Evolutionary conservation across 2,797 vertebrate species (phyloP).

Genomic region (Gymnothorax reevesii): DNA sequence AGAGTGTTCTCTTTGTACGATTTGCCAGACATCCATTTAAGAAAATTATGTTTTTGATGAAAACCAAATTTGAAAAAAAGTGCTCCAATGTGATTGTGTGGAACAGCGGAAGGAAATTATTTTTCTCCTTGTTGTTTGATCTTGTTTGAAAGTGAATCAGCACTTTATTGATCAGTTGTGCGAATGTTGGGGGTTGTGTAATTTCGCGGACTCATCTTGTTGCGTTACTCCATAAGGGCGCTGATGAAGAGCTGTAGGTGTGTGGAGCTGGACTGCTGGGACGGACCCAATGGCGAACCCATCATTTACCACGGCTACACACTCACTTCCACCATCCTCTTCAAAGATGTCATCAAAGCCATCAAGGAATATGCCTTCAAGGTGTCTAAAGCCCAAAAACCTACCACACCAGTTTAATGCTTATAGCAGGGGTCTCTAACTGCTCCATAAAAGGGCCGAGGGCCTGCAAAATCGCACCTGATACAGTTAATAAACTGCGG

Average conservation of each 20-base stretch:
- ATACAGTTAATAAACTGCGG: no score
- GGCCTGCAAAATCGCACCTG: no score
- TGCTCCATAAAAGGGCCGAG: no score
- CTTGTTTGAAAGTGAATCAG: background rate
- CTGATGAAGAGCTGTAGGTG: conserved; percentile 93
- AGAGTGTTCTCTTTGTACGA: background rate
- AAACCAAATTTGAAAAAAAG: background rate
- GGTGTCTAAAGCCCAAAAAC: conserved; percentile 64
- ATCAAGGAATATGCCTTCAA: conserved; percentile 93
- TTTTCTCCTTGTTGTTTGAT: background rate
- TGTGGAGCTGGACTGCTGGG: conserved; percentile 95
- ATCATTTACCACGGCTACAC: conserved; percentile 95
- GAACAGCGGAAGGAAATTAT: background rate
- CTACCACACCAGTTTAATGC: background rate
- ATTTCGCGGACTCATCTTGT: background rate
- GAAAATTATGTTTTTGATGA: background rate
- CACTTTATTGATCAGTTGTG: background rate
- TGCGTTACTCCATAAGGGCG: conserved; percentile 68
- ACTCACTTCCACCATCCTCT: conserved; percentile 92
- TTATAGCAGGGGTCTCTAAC: background rate
- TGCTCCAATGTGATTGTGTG: background rate
- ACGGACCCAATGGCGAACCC: conserved; percentile 85
- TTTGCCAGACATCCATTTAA: background rate
- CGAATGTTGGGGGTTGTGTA: background rate
- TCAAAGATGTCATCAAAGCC: conserved; percentile 86